These are phyloP conservation scores for Intoshia linei DNA, from an alignment of 1,140 invertebrate genomes.

Conservation along the genomic window DNA sequence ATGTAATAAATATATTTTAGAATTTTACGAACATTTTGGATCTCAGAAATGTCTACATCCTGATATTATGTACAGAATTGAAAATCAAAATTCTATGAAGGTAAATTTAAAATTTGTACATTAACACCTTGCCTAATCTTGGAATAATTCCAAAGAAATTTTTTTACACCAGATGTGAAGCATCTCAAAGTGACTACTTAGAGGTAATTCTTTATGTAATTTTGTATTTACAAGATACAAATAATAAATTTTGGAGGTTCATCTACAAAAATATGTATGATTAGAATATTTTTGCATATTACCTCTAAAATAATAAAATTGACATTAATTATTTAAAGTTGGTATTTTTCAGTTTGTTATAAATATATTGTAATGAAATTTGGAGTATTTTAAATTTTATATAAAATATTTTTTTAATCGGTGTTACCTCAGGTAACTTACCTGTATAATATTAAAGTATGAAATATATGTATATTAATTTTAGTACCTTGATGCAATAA, in stretches of 20 bases:
- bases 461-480: background rate
- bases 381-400: background rate
- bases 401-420: background rate
- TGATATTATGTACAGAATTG: constrained; percentile 42
- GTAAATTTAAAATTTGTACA: constrained; percentile 7
- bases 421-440: background rate
- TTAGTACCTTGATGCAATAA: constrained; percentile 35
- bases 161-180: too few relatives aligned
- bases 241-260: too few relatives aligned
- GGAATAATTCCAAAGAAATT: too few relatives aligned
- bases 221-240: too few relatives aligned
- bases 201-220: too few relatives aligned
- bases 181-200: too few relatives aligned
- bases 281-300: background rate
- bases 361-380: background rate
- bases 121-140: background rate
- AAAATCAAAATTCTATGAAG: constrained; percentile 55
- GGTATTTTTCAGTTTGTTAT: background rate
- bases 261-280: background rate
- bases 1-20: constrained; percentile 15
- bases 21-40: constrained; percentile 73
- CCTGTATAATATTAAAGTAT: background rate
- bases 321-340: background rate
- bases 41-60: constrained; percentile 71
- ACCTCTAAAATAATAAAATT: background rate